Base-by-base conservation (phyloP, 1,140 invertebrate genomes). In the Zaprionus davidi region DNA sequence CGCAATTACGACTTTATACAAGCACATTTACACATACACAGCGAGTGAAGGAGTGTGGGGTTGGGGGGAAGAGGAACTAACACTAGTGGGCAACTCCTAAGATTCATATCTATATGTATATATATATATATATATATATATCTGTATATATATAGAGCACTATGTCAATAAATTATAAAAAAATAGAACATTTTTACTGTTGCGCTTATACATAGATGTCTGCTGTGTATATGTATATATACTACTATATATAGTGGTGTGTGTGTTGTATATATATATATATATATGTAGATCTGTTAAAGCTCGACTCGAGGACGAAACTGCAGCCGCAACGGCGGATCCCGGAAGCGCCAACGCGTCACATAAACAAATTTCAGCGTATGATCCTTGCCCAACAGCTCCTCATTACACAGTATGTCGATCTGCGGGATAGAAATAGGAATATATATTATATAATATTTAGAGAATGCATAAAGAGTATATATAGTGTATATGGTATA, bases 291-390 rank as follows among this genome's bases (percentile, higher is more conserved):
- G 51, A 55, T 69, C 31, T 71, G 85, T 87, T 92, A 92, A 62
- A 92, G 78, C 60, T 92, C 92, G 53, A 96, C 95, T 77, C 95
- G 94, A 78, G 96, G 96, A 91, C 96, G 94, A 93, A 97, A 98
- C 86, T 97, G 96, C 78, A 98, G 93, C 75, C 96, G 95, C 46
- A 98, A 93, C 2, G 97, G 97, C 56, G 97, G 97, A 92, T 98
- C 98, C 82, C 98, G 96, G 94, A 98, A 98, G 94, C 98, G 95
- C 98, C 99, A 99, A 85, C 98, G 95, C 41, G 99, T 99, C 15
- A 99, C 97, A 91, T 97, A 98, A 36, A 99, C 98, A 94, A 99
- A 99, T 93, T 99, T 99, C 63, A 99, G 94, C 38, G 98, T 99
- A 93, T 99, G 99, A 93, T 99, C 99, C 93, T 99, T 99, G 46